These are phyloP conservation scores for Aviceda subcristata DNA, from an alignment of 2,113 vertebrate genomes.

Conservation along the genomic window DNA sequence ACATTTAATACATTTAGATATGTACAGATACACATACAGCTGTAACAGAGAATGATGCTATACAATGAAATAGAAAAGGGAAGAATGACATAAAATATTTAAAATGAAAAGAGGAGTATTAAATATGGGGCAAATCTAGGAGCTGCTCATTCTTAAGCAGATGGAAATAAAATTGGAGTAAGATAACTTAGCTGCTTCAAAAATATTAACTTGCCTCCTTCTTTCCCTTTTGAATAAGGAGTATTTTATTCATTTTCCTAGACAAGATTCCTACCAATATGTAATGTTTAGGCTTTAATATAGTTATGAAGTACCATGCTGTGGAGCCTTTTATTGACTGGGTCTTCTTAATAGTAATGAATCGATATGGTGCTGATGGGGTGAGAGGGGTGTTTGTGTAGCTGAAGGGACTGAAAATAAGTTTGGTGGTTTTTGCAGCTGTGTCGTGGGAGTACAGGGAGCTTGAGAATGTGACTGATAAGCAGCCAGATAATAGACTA, in stretches of 20 bases:
- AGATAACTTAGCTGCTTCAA: background rate
- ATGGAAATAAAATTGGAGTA: background rate
- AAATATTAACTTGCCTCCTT: background rate
- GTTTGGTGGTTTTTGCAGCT: background rate
- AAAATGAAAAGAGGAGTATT: background rate
- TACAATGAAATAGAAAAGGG: background rate
- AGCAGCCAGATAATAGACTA: background rate
- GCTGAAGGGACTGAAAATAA: background rate
- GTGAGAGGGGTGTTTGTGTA: background rate
- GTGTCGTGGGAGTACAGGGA: background rate
- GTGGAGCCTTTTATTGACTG: background rate
- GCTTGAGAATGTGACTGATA: background rate
- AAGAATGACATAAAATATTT: background rate
- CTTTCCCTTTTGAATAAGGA: background rate
- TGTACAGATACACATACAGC: background rate
- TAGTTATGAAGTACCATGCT: background rate
- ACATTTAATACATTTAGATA: background rate
- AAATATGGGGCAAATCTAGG: background rate
- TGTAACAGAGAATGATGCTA: background rate
- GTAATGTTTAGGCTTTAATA: background rate
- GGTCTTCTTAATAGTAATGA: background rate
- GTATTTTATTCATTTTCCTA: background rate
- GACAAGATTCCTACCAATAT: background rate
- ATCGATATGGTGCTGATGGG: background rate
- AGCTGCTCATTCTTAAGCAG: background rate